A percentile compares a stretch with the other conserved stretches of the same genome.
Conservation (phyloP, 2,888 invertebrate genomes). For the Synergus laeviventris region DNA sequence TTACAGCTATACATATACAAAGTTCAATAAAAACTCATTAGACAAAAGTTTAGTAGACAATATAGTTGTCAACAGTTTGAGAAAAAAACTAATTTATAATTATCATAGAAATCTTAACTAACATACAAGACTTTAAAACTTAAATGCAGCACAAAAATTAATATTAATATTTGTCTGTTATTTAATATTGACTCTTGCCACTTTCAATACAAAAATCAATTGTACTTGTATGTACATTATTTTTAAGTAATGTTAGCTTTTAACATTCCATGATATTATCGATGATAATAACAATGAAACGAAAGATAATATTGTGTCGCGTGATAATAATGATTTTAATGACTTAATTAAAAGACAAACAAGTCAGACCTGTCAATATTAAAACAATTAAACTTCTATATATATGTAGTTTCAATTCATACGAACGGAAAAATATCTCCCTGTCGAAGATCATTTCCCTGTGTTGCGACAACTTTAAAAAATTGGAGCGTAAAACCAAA, state of each 20-base stretch:
- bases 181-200: too few species aligned
- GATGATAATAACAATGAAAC: not conserved
- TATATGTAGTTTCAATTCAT: not conserved
- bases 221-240: too few species aligned
- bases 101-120: too few species aligned
- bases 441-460: slow-evolving; percentile 9
- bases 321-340: too few species aligned
- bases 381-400: not conserved
- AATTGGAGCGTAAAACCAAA: slow-evolving; percentile 38
- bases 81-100: too few species aligned
- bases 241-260: not conserved
- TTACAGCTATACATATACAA: not conserved
- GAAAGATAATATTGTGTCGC: not conserved
- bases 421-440: not conserved
- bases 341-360: too few species aligned
- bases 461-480: slow-evolving; percentile 21
- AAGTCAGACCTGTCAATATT: not conserved
- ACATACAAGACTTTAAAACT: too few species aligned
- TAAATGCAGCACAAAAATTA: too few species aligned
- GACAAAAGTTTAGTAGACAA: too few species aligned
- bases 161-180: too few species aligned
- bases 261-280: not conserved
- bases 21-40: too few species aligned
- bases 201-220: too few species aligned
- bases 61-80: not conserved